Evolutionary conservation across 2,888 invertebrate species (phyloP), one percentile per base, ranked within the genome.

Genomic region (Pelosia muscerda): DNA sequence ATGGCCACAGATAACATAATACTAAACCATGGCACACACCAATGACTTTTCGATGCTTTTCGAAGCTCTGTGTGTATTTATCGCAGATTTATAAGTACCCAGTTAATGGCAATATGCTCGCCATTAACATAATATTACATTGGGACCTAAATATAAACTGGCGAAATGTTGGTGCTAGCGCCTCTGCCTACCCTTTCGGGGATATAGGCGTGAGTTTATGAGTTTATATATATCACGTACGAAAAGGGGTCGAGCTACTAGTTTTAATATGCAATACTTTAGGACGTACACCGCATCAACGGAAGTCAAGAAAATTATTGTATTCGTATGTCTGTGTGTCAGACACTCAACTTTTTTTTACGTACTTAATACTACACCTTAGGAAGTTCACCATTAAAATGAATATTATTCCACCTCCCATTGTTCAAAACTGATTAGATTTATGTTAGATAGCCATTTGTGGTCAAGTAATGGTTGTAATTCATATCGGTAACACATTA

Each of bases 401-500:
- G n/a, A 54, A 66, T 49, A 62, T 57, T 0, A 59, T 15, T 19
- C 19, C 55, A 57, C 66, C 57, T 63, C 57, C 62, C 63, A 67
- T 49, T 58, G 19, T 26, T 31, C 6, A 49, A n/a, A 23, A 31
- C 13, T 10, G 34, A 26, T 53, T 67, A 62, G 67, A 69, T 69
- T 61, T 65, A 38, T 64, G 60, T 62, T 28, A 23, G 65, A 60
- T 62, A 57, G 19, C 19, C 34, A 58, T 65, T 69, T 65, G 69
- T 65, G 69, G 69, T 69, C 58, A 23, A 58, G 13, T 22, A 64
- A 68, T 56, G 38, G 13, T 65, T 49, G 42, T 65, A 61, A 54
- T 65, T 65, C 26, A 62, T 62, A 69, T 69, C n/a, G 61, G 28
- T 69, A 65, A 65, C 53, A 69, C 65, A 63, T 65, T 65, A 53